phyloP scores from a whole-genome alignment of 2,113 vertebrate species.

The Gasterosteus nipponicus region DNA sequence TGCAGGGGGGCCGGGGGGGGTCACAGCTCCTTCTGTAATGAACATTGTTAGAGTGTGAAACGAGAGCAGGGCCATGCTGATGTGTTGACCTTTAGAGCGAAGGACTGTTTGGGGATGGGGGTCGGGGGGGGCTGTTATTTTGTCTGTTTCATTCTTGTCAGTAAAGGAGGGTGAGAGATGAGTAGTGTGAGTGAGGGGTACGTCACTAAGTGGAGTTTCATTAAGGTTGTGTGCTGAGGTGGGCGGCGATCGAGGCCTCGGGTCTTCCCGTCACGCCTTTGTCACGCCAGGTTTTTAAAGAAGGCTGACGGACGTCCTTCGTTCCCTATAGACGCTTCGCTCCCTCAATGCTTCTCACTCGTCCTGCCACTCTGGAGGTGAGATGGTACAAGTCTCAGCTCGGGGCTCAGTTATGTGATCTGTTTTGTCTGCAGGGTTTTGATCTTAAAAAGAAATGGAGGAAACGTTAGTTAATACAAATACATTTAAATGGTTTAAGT shows the following conservation, averaged over 20 bases:
- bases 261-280: slow-evolving; percentile 22
- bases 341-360: neutral
- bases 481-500: slow-evolving; percentile 8
- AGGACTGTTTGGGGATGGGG: slow-evolving; percentile 45
- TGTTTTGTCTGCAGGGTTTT: neutral
- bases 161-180: slow-evolving; percentile 20
- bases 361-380: neutral
- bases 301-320: neutral
- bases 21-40: slow-evolving; percentile 53
- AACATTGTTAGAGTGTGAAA: slow-evolving; percentile 42
- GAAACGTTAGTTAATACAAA: neutral
- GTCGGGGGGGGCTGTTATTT: slow-evolving; percentile 37
- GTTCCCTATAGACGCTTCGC: neutral
- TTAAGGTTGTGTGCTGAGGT: slow-evolving; percentile 12
- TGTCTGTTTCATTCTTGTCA: slow-evolving; percentile 52
- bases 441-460: neutral
- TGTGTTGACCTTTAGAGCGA: slow-evolving; percentile 65
- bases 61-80: slow-evolving; percentile 35
- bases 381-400: neutral
- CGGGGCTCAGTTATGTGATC: neutral
- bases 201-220: slow-evolving; percentile 34
- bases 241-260: neutral
- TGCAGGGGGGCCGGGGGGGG: neutral
- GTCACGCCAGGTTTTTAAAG: slow-evolving; percentile 12
- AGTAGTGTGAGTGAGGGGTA: slow-evolving; percentile 24